Evolutionary conservation across 1,140 invertebrate species (phyloP).

Genomic region (Hydropsyche tenuis): DNA sequence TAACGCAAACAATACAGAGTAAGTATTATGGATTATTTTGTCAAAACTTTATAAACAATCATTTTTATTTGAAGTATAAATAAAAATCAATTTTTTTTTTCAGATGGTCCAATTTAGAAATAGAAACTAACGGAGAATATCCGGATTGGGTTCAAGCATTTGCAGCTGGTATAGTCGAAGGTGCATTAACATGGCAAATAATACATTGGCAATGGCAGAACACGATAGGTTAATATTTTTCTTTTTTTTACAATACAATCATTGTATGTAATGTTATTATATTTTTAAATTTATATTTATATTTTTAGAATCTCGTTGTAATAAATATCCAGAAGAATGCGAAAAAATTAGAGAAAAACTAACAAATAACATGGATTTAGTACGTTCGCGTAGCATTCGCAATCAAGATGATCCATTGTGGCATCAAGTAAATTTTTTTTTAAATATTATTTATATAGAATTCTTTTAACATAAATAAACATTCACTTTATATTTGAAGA

Average conservation of each 20-base stretch:
- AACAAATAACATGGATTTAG: constrained; percentile 68
- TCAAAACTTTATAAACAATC: neutral
- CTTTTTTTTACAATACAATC: neutral
- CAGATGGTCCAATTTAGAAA: constrained; percentile 81
- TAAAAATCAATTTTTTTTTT: constrained; percentile 39
- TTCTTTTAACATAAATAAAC: neutral
- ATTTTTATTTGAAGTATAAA: neutral
- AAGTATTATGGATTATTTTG: neutral
- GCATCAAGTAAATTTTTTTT: constrained; percentile 71
- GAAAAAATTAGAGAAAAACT: constrained; percentile 71
- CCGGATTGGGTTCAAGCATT: constrained; percentile 83
- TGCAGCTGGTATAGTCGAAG: constrained; percentile 89
- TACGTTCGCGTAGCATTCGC: constrained; percentile 59
- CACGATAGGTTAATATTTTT: constrained; percentile 64
- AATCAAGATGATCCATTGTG: constrained; percentile 75
- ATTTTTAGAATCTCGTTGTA: constrained; percentile 66
- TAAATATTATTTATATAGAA: neutral
- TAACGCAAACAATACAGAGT: too few species aligned
- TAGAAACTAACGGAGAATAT: constrained; percentile 75
- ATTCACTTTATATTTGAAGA: constrained; percentile 58
- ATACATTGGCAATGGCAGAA: constrained; percentile 83
- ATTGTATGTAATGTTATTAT: constrained; percentile 7
- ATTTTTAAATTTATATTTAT: neutral
- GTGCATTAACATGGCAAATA: constrained; percentile 79
- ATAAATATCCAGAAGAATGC: constrained; percentile 72